Percentiles rank a stretch among this genome's conserved stretches.
phyloP scores from a whole-genome alignment of 2,113 vertebrate species.

The Caranx melampygus region DNA sequence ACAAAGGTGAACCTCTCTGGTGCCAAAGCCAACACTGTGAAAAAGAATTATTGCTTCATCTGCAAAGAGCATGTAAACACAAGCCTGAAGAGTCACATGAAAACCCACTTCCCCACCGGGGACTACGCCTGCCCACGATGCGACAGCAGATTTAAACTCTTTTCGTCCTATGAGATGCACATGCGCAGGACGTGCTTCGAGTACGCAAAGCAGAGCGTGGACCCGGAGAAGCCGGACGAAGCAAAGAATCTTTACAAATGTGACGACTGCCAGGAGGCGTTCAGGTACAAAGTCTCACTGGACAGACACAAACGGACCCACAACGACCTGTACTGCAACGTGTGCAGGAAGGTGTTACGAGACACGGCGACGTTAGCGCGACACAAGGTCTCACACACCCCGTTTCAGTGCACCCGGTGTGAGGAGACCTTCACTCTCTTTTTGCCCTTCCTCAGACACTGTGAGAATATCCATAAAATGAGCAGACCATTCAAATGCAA shows the following conservation, averaged over 20 bases:
- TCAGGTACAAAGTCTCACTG: slow-evolving; percentile 57
- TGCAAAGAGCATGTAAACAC: slow-evolving; percentile 49
- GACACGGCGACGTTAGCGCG: slow-evolving; percentile 43
- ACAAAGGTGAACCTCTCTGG: background rate
- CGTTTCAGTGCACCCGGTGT: slow-evolving; percentile 70
- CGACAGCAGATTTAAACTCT: slow-evolving; percentile 48
- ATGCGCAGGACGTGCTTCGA: slow-evolving; percentile 64
- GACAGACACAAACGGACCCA: slow-evolving; percentile 64
- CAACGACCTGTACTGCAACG: slow-evolving; percentile 63
- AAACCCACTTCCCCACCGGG: slow-evolving; percentile 65
- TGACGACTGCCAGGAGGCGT: slow-evolving; percentile 51
- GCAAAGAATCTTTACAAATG: slow-evolving; percentile 48
- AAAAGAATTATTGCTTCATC: slow-evolving; percentile 56
- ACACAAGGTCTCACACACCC: slow-evolving; percentile 66
- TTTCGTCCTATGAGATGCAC: slow-evolving; percentile 50
- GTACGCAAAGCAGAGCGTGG: slow-evolving; percentile 8
- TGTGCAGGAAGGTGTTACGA: slow-evolving; percentile 65
- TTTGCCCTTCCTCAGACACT: slow-evolving; percentile 60
- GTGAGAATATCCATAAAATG: slow-evolving; percentile 59
- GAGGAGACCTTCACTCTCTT: slow-evolving; percentile 61
- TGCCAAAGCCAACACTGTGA: background rate
- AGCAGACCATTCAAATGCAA: slow-evolving; percentile 61
- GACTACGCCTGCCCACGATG: slow-evolving; percentile 67
- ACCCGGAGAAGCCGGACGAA: slow-evolving; percentile 8
- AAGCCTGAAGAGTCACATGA: slow-evolving; percentile 58